Evolutionary conservation across 2,113 vertebrate genomes (phyloP), one percentile per base, ranked within the genome.

Genomic region (Platysternon megacephalum): DNA sequence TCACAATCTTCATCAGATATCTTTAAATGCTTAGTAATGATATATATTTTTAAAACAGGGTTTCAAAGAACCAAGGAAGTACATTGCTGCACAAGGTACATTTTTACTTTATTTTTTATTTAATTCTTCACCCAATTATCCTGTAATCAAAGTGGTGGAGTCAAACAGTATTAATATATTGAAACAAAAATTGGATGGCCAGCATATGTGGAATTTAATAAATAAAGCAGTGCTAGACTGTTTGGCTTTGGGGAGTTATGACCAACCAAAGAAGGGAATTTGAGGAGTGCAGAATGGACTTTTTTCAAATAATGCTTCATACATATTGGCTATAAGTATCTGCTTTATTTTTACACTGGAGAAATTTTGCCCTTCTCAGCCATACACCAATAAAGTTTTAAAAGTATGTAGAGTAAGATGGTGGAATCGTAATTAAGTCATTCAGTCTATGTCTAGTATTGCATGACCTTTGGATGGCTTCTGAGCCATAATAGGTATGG

Each of bases 21-120:
- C 72, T 52, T 48, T 85, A 16, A 53, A 55, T 44, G 8, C 29
- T 93, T 3, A 17, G 9, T 79, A 93, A 84, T 44, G 9, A 58
- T 82, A 3, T 86, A 11, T 95, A 8, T 97, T 92, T 97, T 97
- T 96, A 84, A 44, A 94, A 79, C 94, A 99, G 99, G 99, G 99
- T 39, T 99, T 98, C 98, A 99, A 99, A 90, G 99, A 99, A 95
- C 97, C 98, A 21, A 99, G 99, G 93, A 99, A 99, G 97, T 99
- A 99, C 83, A 99, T 99, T 88, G 99, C 99, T 97, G 99, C 99
- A 84, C 99, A 99, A 99, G 99, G 99, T 99, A 98, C 94, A 55
- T 35, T 87, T 49, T n/a, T 22, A 72, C 24, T 58, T 12, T 22
- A 52, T 87, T 52, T 39, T 46, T 58, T 32, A 68, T 21, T 88